phyloP scores from a whole-genome alignment of 2,888 invertebrate species.

The Zele albiditarsus region DNA sequence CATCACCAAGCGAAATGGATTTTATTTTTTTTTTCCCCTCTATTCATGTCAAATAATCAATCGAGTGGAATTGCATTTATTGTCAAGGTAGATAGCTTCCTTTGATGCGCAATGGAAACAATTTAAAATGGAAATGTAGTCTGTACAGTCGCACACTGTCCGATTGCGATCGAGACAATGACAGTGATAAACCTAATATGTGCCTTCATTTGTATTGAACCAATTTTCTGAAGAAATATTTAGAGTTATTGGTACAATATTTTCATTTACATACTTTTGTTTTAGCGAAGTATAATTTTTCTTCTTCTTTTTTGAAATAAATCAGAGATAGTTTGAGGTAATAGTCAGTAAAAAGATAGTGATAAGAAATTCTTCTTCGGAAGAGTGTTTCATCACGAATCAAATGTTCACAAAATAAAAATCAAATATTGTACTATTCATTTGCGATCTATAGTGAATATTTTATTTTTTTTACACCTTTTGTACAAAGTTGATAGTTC shows the following conservation, averaged over 20 bases:
- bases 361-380: too few species aligned
- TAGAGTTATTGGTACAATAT: not conserved
- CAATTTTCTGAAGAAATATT: not conserved
- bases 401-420: too few species aligned
- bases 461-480: too few species aligned
- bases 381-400: too few species aligned
- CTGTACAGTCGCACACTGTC: not conserved
- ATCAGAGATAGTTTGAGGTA: too few species aligned
- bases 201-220: not conserved
- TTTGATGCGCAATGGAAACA: not conserved
- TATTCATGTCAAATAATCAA: not conserved
- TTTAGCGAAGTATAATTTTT: too few species aligned
- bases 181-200: not conserved
- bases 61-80: not conserved
- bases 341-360: too few species aligned
- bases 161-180: not conserved
- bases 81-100: not conserved
- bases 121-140: not conserved
- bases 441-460: too few species aligned
- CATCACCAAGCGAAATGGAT: not conserved
- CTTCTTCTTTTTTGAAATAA: too few species aligned
- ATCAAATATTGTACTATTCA: too few species aligned
- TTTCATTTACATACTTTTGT: too few species aligned
- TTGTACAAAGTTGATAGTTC: too few species aligned
- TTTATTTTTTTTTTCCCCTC: not conserved